Evolutionary conservation across 2,888 invertebrate genomes (phyloP).

Genomic region (Autographa pulchrina): DNA sequence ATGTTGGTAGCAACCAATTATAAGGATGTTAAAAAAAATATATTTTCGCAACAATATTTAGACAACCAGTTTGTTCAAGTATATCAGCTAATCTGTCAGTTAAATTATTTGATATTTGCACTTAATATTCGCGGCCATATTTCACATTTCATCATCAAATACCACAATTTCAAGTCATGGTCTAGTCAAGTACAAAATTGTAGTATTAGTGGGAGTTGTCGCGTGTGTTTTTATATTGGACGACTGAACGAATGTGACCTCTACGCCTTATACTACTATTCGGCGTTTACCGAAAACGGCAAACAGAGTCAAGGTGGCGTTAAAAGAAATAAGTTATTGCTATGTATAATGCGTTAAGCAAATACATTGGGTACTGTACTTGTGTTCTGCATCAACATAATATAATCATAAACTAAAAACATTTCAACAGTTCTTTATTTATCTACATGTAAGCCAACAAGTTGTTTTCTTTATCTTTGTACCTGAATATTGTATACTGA

Average conservation of each 20-base stretch:
- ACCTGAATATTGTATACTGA: not conserved
- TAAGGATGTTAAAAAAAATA: not conserved
- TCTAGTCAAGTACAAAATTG: conserved; percentile 10
- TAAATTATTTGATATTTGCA: not conserved
- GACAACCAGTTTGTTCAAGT: not conserved
- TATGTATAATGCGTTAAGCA: conserved; percentile 33
- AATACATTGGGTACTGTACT: conserved; percentile 30
- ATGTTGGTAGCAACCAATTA: not conserved
- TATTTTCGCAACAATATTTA: not conserved
- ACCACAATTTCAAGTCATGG: conserved; percentile 16
- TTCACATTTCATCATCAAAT: not conserved
- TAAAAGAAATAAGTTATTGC: conserved; percentile 39
- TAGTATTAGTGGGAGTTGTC: not conserved
- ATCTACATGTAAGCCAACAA: not conserved
- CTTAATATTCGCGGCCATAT: not conserved
- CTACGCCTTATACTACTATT: conserved; percentile 51
- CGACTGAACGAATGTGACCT: conserved; percentile 50
- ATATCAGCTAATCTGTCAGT: not conserved
- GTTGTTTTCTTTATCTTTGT: not conserved
- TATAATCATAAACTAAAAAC: too few species aligned
- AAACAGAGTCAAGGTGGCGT: conserved; percentile 70
- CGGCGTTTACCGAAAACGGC: conserved; percentile 62
- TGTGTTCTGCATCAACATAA: conserved; percentile 13
- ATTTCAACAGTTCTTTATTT: conserved; percentile 16
- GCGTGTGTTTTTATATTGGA: conserved; percentile 7